Conservation (phyloP, 2,888 invertebrate species). For the Euzetes globulus region DNA sequence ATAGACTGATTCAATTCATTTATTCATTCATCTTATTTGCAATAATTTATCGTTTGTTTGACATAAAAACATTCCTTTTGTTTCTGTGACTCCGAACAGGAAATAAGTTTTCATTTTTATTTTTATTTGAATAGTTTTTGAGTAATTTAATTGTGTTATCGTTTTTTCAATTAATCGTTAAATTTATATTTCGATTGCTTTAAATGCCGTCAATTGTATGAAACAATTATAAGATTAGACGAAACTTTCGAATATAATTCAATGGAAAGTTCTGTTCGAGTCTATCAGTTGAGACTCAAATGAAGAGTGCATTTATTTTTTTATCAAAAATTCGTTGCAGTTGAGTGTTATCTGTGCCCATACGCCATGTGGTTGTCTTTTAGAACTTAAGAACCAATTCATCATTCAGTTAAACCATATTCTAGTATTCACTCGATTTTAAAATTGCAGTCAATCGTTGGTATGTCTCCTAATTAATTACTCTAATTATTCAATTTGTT, state of each 20-base stretch:
- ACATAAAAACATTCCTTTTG: background rate
- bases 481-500: background rate
- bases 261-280: background rate
- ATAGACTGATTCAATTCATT: background rate
- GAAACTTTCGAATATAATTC: no score
- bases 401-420: background rate
- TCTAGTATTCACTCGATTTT: background rate
- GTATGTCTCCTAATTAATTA: background rate
- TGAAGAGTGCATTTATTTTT: background rate
- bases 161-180: background rate
- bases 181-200: background rate
- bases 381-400: background rate
- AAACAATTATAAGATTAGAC: background rate
- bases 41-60: background rate
- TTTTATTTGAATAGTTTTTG: background rate
- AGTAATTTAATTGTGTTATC: background rate
- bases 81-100: background rate
- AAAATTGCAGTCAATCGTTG: background rate
- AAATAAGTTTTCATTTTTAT: background rate
- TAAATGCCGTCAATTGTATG: background rate
- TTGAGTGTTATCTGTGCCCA: background rate
- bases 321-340: background rate
- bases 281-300: background rate
- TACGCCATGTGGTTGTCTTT: constrained; percentile 19
- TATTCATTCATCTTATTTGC: background rate